Percentiles rank a stretch among this genome's conserved stretches.
Conservation (phyloP, 2,888 invertebrate species). For the Drosophila recens region DNA sequence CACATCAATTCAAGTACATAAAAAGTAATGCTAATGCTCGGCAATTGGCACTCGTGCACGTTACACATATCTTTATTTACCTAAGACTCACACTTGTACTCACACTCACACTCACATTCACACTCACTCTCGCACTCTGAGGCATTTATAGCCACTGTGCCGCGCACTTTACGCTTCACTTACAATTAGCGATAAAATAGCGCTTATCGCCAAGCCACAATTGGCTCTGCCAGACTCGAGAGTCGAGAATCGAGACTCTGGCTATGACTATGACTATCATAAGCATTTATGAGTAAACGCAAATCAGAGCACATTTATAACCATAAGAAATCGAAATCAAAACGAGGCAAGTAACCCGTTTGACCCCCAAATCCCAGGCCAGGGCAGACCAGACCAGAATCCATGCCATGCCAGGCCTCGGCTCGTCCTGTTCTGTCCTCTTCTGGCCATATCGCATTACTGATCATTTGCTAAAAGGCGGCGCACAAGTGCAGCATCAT, state of each 20-base stretch:
- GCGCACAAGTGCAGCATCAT: constrained; percentile 78
- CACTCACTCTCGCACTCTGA: not conserved
- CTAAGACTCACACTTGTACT: constrained; percentile 3
- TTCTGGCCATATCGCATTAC: constrained; percentile 51
- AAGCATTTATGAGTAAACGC: constrained; percentile 67
- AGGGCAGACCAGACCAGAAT: not conserved
- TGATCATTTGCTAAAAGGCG: constrained; percentile 68
- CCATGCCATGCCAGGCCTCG: not conserved
- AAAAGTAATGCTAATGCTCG: constrained; percentile 68
- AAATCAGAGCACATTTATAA: constrained; percentile 60
- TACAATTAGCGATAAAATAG: constrained; percentile 72
- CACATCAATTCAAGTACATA: constrained; percentile 64
- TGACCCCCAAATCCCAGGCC: constrained; percentile 19
- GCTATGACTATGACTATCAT: constrained; percentile 41
- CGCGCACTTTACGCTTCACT: constrained; percentile 60
- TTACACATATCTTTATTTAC: constrained; percentile 60
- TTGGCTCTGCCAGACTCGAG: constrained; percentile 9
- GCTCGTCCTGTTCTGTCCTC: not conserved
- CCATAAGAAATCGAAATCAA: constrained; percentile 49
- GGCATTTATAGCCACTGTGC: constrained; percentile 38
- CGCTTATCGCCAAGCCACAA: constrained; percentile 64
- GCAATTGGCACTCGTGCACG: constrained; percentile 57
- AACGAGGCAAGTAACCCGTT: constrained; percentile 50
- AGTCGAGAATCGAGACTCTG: not conserved
- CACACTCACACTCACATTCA: not conserved